phyloP scores from a whole-genome alignment of 2,113 vertebrate genomes.

The Cavia aperea region DNA sequence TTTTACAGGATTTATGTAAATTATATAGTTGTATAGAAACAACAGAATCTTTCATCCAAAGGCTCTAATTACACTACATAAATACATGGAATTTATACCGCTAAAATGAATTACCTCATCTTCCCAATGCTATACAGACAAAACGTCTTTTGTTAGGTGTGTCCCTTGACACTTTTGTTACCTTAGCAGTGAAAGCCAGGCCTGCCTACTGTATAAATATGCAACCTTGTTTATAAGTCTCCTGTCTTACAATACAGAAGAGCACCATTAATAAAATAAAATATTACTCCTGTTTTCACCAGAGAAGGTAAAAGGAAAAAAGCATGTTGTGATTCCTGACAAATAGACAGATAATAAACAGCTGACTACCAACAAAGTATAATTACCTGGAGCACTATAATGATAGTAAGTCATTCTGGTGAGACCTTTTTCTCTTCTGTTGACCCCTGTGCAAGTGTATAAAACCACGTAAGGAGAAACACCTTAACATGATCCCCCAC shows the following conservation, averaged over 20 bases:
- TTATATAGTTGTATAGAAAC: not conserved
- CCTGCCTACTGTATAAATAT: not conserved
- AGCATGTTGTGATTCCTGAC: conserved; percentile 46
- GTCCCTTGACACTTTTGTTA: not conserved
- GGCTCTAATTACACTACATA: conserved; percentile 2
- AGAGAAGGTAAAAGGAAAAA: conserved; percentile 23
- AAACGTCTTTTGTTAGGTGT: not conserved
- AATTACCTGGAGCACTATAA: conserved; percentile 53
- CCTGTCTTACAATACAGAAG: not conserved
- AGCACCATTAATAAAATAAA: conserved; percentile 17
- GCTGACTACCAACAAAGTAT: not conserved
- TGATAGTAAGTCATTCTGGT: conserved; percentile 38
- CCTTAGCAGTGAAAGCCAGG: not conserved
- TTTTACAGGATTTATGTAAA: not conserved
- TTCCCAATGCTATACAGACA: not conserved
- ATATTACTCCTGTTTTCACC: conserved; percentile 19
- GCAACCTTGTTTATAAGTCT: not conserved
- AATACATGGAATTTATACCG: not conserved
- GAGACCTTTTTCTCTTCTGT: not conserved
- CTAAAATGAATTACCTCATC: not conserved
- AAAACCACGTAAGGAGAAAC: conserved; percentile 4
- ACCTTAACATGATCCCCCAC: not conserved
- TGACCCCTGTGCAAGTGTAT: conserved; percentile 41
- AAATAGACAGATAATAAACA: conserved; percentile 62
- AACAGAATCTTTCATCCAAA: not conserved